Percentiles rank a stretch among this genome's conserved stretches.
Evolutionary conservation across 2,888 invertebrate genomes (phyloP).

Genomic region (Gymnocheta viridis): DNA sequence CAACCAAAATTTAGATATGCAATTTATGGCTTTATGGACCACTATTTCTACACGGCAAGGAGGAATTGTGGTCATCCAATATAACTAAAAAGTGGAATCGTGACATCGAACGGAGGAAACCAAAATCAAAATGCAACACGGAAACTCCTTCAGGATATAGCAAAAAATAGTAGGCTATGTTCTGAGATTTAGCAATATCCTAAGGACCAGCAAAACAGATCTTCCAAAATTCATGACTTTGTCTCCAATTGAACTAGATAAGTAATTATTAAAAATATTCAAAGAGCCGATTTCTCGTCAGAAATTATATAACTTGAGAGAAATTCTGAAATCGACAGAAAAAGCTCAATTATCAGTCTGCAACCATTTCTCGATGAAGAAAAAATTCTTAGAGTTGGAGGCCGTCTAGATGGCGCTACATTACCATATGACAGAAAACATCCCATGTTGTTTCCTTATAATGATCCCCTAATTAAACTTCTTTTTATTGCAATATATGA

Average conservation of each 20-base stretch:
- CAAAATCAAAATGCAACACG: background rate
- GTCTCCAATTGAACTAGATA: background rate
- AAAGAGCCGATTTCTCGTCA: background rate
- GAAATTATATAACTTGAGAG: background rate
- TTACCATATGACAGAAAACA: background rate
- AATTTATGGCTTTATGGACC: background rate
- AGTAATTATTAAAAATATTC: background rate
- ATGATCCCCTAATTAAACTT: too few species aligned
- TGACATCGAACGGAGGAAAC: background rate
- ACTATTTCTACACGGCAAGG: background rate
- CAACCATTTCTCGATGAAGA: background rate
- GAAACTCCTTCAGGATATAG: background rate
- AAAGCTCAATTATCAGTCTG: background rate
- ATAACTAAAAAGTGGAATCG: too few species aligned
- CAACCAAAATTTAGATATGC: background rate
- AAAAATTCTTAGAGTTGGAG: background rate
- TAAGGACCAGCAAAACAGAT: background rate
- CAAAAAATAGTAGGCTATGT: background rate
- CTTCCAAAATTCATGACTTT: background rate
- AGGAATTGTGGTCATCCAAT: background rate
- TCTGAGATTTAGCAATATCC: background rate
- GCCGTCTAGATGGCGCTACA: background rate
- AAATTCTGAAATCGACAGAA: background rate
- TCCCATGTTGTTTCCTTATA: too few species aligned
- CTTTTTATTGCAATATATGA: too few species aligned